Evolutionary conservation across 2,113 vertebrate genomes (phyloP).

Genomic region (Python bivittatus): DNA sequence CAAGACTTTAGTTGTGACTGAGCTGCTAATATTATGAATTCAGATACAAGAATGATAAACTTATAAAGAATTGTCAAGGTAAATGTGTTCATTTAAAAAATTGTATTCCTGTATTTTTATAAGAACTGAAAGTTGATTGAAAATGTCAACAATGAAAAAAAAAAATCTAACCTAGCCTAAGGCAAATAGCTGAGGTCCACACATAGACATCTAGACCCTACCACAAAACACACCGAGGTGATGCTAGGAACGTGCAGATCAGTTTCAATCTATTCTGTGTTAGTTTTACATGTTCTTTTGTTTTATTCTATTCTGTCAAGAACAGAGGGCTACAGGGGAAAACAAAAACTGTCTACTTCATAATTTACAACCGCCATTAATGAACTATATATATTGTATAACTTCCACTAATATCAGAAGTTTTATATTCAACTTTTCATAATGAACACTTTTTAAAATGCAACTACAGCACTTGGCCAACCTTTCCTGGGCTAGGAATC

Average conservation of each 20-base stretch:
- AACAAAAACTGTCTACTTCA: background rate
- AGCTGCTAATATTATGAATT: background rate
- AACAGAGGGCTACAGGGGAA: background rate
- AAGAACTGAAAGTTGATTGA: background rate
- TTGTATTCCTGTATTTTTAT: background rate
- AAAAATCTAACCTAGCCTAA: background rate
- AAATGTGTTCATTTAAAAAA: background rate
- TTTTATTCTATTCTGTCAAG: background rate
- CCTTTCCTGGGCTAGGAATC: background rate
- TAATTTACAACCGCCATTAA: background rate
- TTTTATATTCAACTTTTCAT: background rate
- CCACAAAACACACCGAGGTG: background rate
- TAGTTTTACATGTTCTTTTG: background rate
- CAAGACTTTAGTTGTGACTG: background rate
- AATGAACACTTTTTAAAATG: background rate
- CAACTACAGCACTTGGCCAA: background rate
- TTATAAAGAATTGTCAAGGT: background rate
- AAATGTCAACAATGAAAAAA: background rate
- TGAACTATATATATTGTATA: background rate
- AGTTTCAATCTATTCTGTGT: background rate
- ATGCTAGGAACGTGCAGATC: background rate
- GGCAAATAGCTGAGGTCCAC: background rate
- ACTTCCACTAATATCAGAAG: background rate
- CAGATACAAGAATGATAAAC: background rate
- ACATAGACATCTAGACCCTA: background rate